Evolutionary conservation across 2,113 vertebrate species (phyloP).

Genomic region (Datnioides undecimradiatus): DNA sequence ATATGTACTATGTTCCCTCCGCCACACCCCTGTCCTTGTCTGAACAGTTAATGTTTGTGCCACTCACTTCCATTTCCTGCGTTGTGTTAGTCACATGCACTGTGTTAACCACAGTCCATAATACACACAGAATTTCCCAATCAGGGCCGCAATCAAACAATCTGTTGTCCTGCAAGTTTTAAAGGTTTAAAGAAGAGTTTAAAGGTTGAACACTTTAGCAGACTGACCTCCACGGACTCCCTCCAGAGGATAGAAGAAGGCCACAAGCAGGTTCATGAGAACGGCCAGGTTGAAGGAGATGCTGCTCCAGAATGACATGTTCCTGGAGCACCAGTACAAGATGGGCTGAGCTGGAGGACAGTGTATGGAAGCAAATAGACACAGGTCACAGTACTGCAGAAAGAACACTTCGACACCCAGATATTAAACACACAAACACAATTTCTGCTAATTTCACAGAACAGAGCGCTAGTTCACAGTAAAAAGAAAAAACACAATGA

Average conservation of each 20-base stretch:
- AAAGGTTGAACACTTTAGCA: background rate
- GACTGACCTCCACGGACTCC: slow-evolving; percentile 92
- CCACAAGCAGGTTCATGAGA: slow-evolving; percentile 97
- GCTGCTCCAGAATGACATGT: slow-evolving; percentile 99
- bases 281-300: slow-evolving; percentile 99
- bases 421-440: background rate
- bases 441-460: background rate
- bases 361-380: slow-evolving; percentile 25
- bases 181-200: background rate
- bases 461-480: background rate
- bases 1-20: background rate
- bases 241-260: slow-evolving; percentile 97
- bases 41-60: slow-evolving; percentile 14
- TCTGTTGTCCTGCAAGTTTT: background rate
- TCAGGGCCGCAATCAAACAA: background rate
- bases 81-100: slow-evolving; percentile 35
- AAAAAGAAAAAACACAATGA: background rate
- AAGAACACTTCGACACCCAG: background rate
- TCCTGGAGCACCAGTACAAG: slow-evolving; percentile 97
- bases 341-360: slow-evolving; percentile 91
- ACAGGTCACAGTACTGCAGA: slow-evolving; percentile 11
- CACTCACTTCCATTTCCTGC: slow-evolving; percentile 50
- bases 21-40: slow-evolving; percentile 11
- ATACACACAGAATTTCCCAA: background rate
- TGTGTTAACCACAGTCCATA: slow-evolving; percentile 10